These are phyloP conservation scores for Odontothrips loti DNA, from an alignment of 2,888 invertebrate species.

Conservation along the genomic window DNA sequence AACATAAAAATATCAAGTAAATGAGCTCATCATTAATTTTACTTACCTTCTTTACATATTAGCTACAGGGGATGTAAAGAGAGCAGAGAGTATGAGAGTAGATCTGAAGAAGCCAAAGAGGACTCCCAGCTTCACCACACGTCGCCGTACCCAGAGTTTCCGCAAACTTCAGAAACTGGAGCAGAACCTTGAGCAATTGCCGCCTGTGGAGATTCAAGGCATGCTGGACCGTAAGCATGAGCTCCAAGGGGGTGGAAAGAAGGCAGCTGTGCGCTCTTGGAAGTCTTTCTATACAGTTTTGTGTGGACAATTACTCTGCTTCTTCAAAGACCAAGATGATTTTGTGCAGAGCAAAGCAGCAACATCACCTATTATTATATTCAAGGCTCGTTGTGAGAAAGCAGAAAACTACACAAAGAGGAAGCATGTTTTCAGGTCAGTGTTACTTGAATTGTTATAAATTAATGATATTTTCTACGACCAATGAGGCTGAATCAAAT, in stretches of 20 bases:
- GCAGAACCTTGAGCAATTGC: constrained; percentile 55
- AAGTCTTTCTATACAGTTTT: constrained; percentile 90
- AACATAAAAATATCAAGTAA: constrained; percentile 33
- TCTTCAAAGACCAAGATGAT: constrained; percentile 93
- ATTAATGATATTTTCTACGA: not conserved
- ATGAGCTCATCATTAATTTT: constrained; percentile 27
- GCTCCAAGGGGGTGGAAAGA: constrained; percentile 85
- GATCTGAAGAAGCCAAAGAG: constrained; percentile 76
- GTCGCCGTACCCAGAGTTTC: constrained; percentile 83
- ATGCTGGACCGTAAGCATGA: constrained; percentile 92
- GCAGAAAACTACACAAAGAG: constrained; percentile 94
- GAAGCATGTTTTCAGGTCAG: constrained; percentile 74
- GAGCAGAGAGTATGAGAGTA: constrained; percentile 86
- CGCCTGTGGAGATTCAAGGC: constrained; percentile 89
- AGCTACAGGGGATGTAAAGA: constrained; percentile 56
- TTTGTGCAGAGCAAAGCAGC: constrained; percentile 84
- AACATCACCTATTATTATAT: constrained; percentile 73
- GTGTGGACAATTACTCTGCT: constrained; percentile 94
- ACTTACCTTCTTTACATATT: constrained; percentile 13
- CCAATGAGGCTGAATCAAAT: not conserved
- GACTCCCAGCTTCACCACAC: constrained; percentile 92
- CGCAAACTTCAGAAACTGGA: constrained; percentile 62
- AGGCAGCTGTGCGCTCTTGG: constrained; percentile 94
- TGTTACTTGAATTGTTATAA: constrained; percentile 13
- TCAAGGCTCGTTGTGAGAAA: constrained; percentile 73